Percentiles rank a stretch among this genome's conserved stretches.
phyloP scores from a whole-genome alignment of 2,888 invertebrate species.

The Heterodera filipjevi region DNA sequence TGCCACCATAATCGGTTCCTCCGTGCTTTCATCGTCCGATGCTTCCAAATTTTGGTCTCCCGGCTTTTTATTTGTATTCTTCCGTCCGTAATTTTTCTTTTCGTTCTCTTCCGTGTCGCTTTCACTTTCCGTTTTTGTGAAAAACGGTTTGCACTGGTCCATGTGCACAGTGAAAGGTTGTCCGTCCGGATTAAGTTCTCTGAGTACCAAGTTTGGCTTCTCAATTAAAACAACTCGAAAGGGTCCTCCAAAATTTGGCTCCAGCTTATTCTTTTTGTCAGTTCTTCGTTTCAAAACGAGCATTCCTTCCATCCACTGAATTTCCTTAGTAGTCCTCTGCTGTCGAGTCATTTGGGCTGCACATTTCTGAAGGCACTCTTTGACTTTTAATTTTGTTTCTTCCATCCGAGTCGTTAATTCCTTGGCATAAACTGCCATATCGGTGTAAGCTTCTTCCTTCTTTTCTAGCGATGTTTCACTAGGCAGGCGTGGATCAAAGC shows the following conservation, averaged over 20 bases:
- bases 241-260: not conserved
- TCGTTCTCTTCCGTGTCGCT: not conserved
- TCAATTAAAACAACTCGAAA: not conserved
- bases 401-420: not conserved
- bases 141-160: constrained; percentile 10
- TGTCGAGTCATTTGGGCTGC: not conserved
- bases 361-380: not conserved
- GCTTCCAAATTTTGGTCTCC: no score
- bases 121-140: not conserved
- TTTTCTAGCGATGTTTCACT: constrained; percentile 16
- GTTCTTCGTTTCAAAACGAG: not conserved
- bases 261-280: not conserved
- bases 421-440: not conserved
- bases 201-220: not conserved
- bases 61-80: not conserved
- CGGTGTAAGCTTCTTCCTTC: not conserved
- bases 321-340: not conserved
- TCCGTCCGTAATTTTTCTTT: not conserved
- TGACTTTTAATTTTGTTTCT: not conserved
- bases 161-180: not conserved
- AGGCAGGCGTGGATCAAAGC: constrained; percentile 34
- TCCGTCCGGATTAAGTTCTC: not conserved
- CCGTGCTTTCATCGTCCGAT: no score
- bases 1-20: not conserved
- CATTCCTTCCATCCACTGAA: constrained; percentile 3